Evolutionary conservation across 64 coral and sea anemone genomes (phyloP).

Genomic region (Montipora cactus): DNA sequence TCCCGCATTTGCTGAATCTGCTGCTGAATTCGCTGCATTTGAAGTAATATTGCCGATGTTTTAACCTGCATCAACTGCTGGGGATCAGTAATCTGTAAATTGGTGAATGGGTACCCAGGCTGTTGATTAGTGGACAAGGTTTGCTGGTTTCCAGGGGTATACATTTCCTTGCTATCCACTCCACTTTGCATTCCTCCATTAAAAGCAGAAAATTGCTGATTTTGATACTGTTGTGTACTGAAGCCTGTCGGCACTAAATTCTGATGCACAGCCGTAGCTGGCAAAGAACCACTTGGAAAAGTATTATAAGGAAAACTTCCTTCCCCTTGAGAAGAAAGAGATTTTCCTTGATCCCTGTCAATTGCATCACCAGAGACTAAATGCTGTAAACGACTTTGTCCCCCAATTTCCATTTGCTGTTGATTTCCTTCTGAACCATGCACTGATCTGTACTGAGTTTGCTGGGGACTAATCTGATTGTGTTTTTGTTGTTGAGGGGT

Average conservation of each 20-base stretch:
- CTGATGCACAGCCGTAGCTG: constrained; percentile 68
- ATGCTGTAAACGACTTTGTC: constrained; percentile 48
- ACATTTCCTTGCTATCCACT: constrained; percentile 62
- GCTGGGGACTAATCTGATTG: constrained; percentile 84
- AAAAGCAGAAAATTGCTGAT: constrained; percentile 60
- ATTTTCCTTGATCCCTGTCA: constrained; percentile 69
- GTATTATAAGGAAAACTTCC: constrained; percentile 67
- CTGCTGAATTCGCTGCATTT: constrained; percentile 97
- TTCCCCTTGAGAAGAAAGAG: constrained; percentile 52
- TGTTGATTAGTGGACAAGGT: constrained; percentile 31
- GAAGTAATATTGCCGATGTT: constrained; percentile 87
- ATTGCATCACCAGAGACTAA: constrained; percentile 11
- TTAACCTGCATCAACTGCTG: constrained; percentile 84
- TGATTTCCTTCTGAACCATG: constrained; percentile 67
- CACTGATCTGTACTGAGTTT: constrained; percentile 15
- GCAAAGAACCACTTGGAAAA: constrained; percentile 65
- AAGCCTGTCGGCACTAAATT: constrained; percentile 69
- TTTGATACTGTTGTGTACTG: constrained; percentile 74
- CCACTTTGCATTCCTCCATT: constrained; percentile 56
- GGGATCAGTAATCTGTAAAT: constrained; percentile 74
- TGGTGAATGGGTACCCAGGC: constrained; percentile 66
- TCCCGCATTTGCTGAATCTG: constrained; percentile 95
- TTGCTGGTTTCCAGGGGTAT: constrained; percentile 55
- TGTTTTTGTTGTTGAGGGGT: constrained; percentile 67
- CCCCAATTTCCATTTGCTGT: constrained; percentile 73